Percentiles rank a stretch among this genome's conserved stretches.
These are phyloP conservation scores for Gallinago paraguaiae DNA, from an alignment of 2,113 vertebrate genomes.

Conservation along the genomic window DNA sequence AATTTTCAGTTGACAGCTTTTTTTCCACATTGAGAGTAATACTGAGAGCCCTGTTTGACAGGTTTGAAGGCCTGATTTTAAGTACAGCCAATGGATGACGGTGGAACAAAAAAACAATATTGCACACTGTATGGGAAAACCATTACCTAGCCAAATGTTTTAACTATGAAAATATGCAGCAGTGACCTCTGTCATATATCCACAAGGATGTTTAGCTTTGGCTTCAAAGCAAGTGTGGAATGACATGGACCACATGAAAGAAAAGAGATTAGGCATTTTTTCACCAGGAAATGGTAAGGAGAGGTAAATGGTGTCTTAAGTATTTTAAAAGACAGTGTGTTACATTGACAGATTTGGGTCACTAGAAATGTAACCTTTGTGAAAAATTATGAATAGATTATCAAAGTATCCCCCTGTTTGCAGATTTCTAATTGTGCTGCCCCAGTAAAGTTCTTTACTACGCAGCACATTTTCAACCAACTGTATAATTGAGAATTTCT, in stretches of 20 bases:
- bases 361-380: background rate
- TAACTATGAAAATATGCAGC: background rate
- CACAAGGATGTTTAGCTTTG: background rate
- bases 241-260: background rate
- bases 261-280: background rate
- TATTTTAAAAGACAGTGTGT: background rate
- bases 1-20: background rate
- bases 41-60: background rate
- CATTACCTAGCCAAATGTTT: background rate
- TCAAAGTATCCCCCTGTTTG: background rate
- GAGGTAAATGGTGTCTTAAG: background rate
- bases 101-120: background rate
- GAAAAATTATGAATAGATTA: background rate
- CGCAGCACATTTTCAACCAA: conserved; percentile 8
- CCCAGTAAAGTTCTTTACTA: background rate
- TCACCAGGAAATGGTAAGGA: background rate
- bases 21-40: background rate
- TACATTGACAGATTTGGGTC: background rate
- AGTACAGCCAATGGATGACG: background rate
- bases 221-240: background rate
- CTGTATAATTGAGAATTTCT: conserved; percentile 65
- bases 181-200: background rate
- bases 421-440: background rate
- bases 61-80: background rate
- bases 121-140: background rate